phyloP scores from a whole-genome alignment of 92 coral and sea anemone genomes.

The Umimayanthus chanpuru region DNA sequence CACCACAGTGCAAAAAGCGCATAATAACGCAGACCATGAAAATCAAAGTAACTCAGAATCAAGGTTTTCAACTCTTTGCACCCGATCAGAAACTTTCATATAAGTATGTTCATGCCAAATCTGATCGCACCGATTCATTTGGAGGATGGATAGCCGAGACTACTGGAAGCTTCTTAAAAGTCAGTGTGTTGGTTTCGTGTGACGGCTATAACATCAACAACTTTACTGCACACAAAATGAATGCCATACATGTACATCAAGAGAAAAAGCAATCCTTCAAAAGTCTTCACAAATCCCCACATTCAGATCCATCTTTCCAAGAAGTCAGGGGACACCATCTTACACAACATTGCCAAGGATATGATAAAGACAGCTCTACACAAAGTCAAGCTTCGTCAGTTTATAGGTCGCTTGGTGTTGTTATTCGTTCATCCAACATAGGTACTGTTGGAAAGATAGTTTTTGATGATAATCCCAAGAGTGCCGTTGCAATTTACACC shows the following conservation, averaged over 20 bases:
- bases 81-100: constrained; percentile 37
- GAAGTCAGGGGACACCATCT: background rate
- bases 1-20: constrained; percentile 59
- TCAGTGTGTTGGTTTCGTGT: constrained; percentile 55
- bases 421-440: background rate
- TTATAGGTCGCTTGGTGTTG: background rate
- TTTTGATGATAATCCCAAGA: constrained; percentile 47
- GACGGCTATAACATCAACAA: background rate
- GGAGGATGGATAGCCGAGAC: constrained; percentile 69
- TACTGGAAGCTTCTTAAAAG: constrained; percentile 55
- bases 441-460: constrained; percentile 41
- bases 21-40: constrained; percentile 50
- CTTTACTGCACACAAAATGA: background rate
- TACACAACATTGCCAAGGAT: background rate
- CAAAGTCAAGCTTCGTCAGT: background rate
- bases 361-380: background rate
- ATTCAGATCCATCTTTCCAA: background rate
- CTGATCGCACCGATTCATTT: constrained; percentile 71
- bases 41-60: constrained; percentile 56
- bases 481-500: constrained; percentile 43
- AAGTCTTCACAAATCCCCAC: background rate
- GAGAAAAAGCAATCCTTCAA: no score
- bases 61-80: constrained; percentile 53
- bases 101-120: background rate
- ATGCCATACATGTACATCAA: background rate